Conservation (phyloP, 1,140 invertebrate genomes). For the Archivesica marissinica region DNA sequence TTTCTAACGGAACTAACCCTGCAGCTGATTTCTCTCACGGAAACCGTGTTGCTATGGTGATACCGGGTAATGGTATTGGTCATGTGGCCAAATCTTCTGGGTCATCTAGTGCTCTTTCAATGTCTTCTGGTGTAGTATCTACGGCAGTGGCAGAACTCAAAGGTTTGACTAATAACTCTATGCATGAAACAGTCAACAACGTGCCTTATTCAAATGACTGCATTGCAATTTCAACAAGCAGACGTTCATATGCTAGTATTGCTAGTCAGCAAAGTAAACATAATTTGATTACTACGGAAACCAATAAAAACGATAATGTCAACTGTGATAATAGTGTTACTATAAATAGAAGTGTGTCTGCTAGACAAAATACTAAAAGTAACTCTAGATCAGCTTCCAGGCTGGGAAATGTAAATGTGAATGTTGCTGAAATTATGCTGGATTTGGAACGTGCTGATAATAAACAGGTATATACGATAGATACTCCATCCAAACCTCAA, state of each 20-base stretch:
- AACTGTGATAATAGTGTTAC: conserved; percentile 46
- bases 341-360: background rate
- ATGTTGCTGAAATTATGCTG: conserved; percentile 42
- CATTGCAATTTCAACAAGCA: background rate
- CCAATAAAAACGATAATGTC: background rate
- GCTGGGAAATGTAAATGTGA: conserved; percentile 11
- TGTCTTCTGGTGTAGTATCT: background rate
- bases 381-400: background rate
- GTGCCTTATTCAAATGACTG: conserved; percentile 32
- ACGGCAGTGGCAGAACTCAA: background rate
- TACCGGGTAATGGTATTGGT: background rate
- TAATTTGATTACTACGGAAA: conserved; percentile 15
- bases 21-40: conserved; percentile 8
- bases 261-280: conserved; percentile 25
- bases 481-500: background rate
- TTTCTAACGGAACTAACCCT: conserved; percentile 73
- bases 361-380: background rate
- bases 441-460: conserved; percentile 45
- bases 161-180: background rate
- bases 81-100: background rate
- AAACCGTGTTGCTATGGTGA: background rate
- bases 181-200: background rate
- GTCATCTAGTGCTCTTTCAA: background rate
- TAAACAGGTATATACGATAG: background rate
- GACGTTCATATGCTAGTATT: conserved; percentile 38